Percentiles rank a stretch among this genome's conserved stretches.
These are phyloP conservation scores for Cetonia aurata DNA, from an alignment of 2,888 invertebrate genomes.

Conservation along the genomic window DNA sequence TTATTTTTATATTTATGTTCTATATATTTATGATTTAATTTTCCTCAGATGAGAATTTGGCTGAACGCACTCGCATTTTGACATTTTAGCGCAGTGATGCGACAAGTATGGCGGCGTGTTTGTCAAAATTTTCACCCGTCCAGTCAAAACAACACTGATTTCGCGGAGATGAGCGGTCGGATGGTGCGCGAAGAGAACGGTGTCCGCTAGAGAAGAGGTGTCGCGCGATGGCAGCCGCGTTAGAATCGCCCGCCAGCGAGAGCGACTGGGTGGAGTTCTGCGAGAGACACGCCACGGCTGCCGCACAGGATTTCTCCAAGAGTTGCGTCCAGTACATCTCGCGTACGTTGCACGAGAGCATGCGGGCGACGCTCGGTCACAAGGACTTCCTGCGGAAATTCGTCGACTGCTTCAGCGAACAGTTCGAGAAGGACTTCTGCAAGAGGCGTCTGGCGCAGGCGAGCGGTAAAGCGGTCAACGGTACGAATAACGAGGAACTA, in stretches of 20 bases:
- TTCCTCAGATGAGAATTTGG: neutral
- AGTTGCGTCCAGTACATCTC: conserved; percentile 85
- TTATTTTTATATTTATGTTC: neutral
- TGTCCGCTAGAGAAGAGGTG: conserved; percentile 26
- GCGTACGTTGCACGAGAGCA: conserved; percentile 76
- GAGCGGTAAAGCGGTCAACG: conserved; percentile 65
- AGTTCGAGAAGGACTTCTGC: conserved; percentile 85
- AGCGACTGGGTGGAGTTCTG: conserved; percentile 87
- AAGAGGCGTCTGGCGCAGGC: conserved; percentile 66
- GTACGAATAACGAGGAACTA: conserved; percentile 65
- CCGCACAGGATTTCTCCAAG: conserved; percentile 90
- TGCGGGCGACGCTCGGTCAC: conserved; percentile 77
- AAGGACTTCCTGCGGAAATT: conserved; percentile 86
- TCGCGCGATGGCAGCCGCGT: conserved; percentile 57
- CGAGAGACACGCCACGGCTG: conserved; percentile 87
- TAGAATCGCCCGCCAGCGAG: conserved; percentile 66
- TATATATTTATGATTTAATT: no score
- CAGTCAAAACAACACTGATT: conserved; percentile 44
- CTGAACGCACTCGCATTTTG: conserved; percentile 13
- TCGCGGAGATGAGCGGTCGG: conserved; percentile 17
- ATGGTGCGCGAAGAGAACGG: conserved; percentile 5
- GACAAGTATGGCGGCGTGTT: conserved; percentile 38
- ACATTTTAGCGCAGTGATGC: conserved; percentile 38
- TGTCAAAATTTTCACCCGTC: conserved; percentile 40
- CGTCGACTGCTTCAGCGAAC: conserved; percentile 85